Percentiles rank a stretch among this genome's conserved stretches.
These are phyloP conservation scores for Microcebus griseorufus DNA, from an alignment of 2,113 vertebrate genomes.

Conservation along the genomic window DNA sequence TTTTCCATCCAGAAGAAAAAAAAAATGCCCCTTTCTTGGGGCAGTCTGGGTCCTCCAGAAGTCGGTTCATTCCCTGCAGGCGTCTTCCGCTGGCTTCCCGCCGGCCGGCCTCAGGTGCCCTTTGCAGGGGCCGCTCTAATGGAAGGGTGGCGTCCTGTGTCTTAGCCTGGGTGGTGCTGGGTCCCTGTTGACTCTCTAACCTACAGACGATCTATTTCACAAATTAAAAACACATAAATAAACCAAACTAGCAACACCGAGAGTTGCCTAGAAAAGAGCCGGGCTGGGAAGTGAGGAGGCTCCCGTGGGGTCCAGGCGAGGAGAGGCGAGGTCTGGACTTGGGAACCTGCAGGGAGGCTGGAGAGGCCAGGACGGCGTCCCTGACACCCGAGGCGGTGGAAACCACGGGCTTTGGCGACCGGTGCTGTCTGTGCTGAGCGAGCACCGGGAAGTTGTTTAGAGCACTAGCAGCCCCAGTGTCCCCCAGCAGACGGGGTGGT, in stretches of 20 bases:
- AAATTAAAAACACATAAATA: neutral
- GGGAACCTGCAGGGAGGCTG: accelerated
- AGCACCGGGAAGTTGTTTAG: neutral
- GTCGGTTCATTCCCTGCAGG: accelerated
- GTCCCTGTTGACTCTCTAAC: neutral
- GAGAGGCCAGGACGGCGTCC: neutral
- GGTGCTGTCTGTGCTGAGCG: neutral
- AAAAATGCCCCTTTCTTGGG: neutral
- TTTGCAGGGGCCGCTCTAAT: neutral
- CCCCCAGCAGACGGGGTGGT: neutral
- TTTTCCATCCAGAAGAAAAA: neutral
- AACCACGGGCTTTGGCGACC: neutral
- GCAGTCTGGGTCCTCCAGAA: neutral
- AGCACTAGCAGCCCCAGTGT: neutral
- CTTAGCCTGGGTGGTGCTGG: neutral
- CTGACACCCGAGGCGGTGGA: accelerated
- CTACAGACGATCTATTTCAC: neutral
- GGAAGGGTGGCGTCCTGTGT: neutral
- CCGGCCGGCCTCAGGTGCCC: accelerated
- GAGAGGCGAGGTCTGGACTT: too few relatives aligned
- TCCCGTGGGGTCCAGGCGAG: neutral
- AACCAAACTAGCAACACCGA: neutral
- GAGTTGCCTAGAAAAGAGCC: neutral
- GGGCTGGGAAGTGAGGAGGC: too few relatives aligned
- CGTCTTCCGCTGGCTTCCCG: neutral